Evolutionary conservation across 2,113 vertebrate species (phyloP).

Genomic region (Drymodes brunneopygia): DNA sequence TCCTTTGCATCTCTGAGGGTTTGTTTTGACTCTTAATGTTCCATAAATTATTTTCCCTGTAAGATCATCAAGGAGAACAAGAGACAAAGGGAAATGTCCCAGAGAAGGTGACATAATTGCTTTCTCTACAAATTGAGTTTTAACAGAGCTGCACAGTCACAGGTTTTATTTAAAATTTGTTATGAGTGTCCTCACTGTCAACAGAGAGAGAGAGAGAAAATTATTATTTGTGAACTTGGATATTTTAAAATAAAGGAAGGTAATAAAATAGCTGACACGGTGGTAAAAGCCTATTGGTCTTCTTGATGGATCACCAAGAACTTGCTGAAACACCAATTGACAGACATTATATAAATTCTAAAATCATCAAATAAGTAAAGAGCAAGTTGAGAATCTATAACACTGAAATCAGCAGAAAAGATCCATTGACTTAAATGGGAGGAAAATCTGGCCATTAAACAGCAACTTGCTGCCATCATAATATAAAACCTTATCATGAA

Average conservation of each 20-base stretch:
- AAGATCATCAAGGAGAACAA: neutral
- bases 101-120: neutral
- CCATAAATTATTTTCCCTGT: slow-evolving; percentile 32
- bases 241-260: slow-evolving; percentile 33
- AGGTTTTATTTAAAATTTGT: slow-evolving; percentile 14
- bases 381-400: neutral
- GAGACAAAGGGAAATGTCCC: neutral
- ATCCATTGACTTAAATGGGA: neutral
- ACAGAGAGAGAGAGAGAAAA: neutral
- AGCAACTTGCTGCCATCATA: neutral
- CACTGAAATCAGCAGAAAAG: neutral
- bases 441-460: neutral
- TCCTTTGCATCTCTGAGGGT: neutral
- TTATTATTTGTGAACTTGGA: neutral
- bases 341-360: neutral
- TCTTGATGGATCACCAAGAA: slow-evolving; percentile 13
- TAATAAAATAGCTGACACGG: slow-evolving; percentile 5
- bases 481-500: neutral
- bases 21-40: slow-evolving; percentile 21
- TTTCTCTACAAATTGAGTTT: neutral
- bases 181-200: neutral
- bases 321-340: slow-evolving; percentile 12
- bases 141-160: neutral
- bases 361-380: neutral
- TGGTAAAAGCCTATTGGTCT: neutral